Base-by-base conservation (phyloP, 2,888 invertebrate species). In the Pachycephus smyrnensis region DNA sequence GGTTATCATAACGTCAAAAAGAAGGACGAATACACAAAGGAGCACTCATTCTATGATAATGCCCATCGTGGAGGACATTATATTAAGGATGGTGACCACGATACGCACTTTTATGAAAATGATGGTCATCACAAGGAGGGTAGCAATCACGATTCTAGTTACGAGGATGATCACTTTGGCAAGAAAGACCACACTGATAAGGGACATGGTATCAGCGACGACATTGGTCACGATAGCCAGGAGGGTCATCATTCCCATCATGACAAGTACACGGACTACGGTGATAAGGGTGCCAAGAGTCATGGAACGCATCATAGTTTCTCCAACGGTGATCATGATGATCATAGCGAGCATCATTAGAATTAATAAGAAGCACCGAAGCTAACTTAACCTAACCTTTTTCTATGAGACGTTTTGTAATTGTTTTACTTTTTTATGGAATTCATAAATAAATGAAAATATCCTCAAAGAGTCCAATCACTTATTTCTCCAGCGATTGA, bases 21-120 rank as follows among this genome's bases (percentile, higher is more conserved):
- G 86, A 91, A 92, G 83, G 91, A 92, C 82, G 92, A 92, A 82
- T 92, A 89, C 85, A 88, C 89, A 79, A 91, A 91, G 84, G 90
- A 90, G 78, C 91, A 91, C 85, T 91, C 90, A 82, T 91, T 91
- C 86, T 92, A 91, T 84, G 91, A 91, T 81, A 90, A 91, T 81
- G 87, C 85, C 78, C 88, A 91, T 82, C 88, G 91, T 79, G 88
- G 89, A 9, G 91, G 91, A 1, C 88, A 92, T 76, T 91, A 91
- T 82, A 85, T 84, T 81, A 91, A 90, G 80, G 88, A 90, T 80
- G 90, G 89, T 1, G 87, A 89, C 76, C 86, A 86, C 83, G 88
- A 90, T 81, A 87, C 86, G 32, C 88, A 89, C 78, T 88, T 90
- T 80, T 88, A 86, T 33, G 87, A 87, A 79, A 88, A 90, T 79